A percentile compares a stretch with the other conserved stretches of the same genome.
Evolutionary conservation across 2,113 vertebrate species (phyloP).

Genomic region (Pyxicephalus adspersus): DNA sequence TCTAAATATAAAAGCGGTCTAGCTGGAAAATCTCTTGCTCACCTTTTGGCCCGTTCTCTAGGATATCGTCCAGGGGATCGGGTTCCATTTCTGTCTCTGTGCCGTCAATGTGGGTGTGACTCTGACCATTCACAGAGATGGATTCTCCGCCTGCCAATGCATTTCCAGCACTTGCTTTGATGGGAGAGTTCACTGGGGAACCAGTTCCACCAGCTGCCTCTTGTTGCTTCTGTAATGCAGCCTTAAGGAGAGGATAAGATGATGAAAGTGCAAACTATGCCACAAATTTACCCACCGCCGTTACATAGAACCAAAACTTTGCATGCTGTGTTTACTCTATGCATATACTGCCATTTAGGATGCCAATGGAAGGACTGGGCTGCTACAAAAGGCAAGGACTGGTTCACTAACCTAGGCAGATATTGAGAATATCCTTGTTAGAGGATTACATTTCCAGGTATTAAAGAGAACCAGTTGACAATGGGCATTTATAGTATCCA

Average conservation of each 20-base stretch:
- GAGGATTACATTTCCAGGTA: no score
- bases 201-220: conserved; percentile 73
- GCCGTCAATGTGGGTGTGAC: conserved; percentile 78
- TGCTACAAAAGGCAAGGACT: no score
- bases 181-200: conserved; percentile 67
- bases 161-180: conserved; percentile 67
- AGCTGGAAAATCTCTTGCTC: not conserved
- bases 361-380: no score
- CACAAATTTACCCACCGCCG: no score
- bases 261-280: not conserved
- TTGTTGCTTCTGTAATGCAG: conserved; percentile 92
- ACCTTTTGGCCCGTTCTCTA: conserved; percentile 94
- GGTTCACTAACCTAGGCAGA: no score
- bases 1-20: no score
- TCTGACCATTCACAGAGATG: conserved; percentile 86
- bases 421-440: no score
- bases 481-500: no score
- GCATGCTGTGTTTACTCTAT: no score
- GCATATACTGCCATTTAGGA: no score
- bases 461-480: no score
- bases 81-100: conserved; percentile 83
- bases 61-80: conserved; percentile 85
- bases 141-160: conserved; percentile 70
- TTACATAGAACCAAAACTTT: no score
- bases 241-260: conserved; percentile 68